Evolutionary conservation across 2,113 vertebrate genomes (phyloP), one percentile per base, ranked within the genome.

Genomic region (Ceyx margarethae): DNA sequence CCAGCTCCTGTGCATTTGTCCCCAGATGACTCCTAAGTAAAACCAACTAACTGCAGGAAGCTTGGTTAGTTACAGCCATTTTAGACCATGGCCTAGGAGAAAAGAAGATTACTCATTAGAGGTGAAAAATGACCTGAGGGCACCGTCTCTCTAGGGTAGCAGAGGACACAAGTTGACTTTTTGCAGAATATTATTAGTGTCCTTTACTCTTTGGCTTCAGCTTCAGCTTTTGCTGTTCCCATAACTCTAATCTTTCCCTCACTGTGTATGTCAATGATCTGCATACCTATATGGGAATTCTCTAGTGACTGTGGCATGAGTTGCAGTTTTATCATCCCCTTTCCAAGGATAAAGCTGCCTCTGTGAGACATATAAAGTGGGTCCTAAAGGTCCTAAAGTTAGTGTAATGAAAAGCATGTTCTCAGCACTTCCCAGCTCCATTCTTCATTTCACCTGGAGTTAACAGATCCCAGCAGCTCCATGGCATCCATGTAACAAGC

Each of bases 11-110:
- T 77, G 73, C 46, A 4, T 67, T 73, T 68, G 79, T 78, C 93
- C 91, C 89, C 35, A 50, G 46, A 83, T 90, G 91, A 92, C 89
- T 92, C 46, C 48, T 29, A 48, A 87, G 74, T 17, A 80, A 95
- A 96, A 2, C 19, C 48, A 71, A 21, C 46, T 16, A 46, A 50
- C 46, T 74, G 35, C 74, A 56, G 43, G 69, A 60, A 85, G 31
- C 37, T 58, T 23, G 69, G 73, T 43, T 75, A 75, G 86, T 72
- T 75, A 13, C 4, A 77, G 19, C 9, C 50, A 31, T 77, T 88
- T 84, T 43, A 73, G 28, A 81, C 48, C 42, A 53, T 6, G 42
- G 43, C n/a, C 71, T 61, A 35, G 53, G 48, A 85, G 50, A 57
- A 78, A 81, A 71, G 53, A 37, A 15, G 50, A 73, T 62, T 91